Conservation (phyloP, 2,888 invertebrate species). For the Amphipoea lucens region DNA sequence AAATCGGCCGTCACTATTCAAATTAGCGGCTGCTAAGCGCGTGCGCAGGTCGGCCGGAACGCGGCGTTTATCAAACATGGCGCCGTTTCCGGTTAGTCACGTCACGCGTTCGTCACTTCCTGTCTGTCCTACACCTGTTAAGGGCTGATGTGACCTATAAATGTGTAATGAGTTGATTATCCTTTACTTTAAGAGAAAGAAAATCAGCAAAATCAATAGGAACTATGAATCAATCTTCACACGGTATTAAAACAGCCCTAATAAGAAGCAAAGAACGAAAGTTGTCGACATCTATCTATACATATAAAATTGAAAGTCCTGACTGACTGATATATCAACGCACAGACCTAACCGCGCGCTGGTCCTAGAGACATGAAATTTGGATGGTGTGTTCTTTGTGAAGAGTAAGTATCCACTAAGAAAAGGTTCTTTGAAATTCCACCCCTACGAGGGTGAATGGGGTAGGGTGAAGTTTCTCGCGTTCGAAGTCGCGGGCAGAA, state of each 20-base stretch:
- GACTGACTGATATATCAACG: too few relatives aligned
- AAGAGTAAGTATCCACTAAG: too few relatives aligned
- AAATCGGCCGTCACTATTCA: constrained; percentile 60
- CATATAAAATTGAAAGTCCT: too few relatives aligned
- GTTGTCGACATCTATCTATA: too few relatives aligned
- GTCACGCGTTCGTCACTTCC: constrained; percentile 72
- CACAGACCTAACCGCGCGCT: too few relatives aligned
- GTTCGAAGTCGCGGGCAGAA: too few relatives aligned
- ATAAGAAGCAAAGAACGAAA: not conserved
- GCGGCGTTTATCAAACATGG: constrained; percentile 82
- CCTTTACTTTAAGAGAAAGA: not conserved
- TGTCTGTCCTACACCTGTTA: constrained; percentile 64
- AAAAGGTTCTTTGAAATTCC: too few relatives aligned
- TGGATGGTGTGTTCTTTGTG: too few relatives aligned
- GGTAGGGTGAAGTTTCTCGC: too few relatives aligned
- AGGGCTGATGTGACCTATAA: constrained; percentile 59
- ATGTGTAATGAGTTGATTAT: constrained; percentile 40
- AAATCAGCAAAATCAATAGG: not conserved
- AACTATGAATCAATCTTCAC: not conserved
- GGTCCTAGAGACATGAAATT: too few relatives aligned
- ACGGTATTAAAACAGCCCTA: not conserved
- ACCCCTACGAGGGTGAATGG: too few relatives aligned
- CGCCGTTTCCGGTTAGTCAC: constrained; percentile 78
- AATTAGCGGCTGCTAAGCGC: constrained; percentile 76
- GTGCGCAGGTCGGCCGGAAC: constrained; percentile 77